phyloP scores from a whole-genome alignment of 1,140 invertebrate species.

The Drosophila burlai region DNA sequence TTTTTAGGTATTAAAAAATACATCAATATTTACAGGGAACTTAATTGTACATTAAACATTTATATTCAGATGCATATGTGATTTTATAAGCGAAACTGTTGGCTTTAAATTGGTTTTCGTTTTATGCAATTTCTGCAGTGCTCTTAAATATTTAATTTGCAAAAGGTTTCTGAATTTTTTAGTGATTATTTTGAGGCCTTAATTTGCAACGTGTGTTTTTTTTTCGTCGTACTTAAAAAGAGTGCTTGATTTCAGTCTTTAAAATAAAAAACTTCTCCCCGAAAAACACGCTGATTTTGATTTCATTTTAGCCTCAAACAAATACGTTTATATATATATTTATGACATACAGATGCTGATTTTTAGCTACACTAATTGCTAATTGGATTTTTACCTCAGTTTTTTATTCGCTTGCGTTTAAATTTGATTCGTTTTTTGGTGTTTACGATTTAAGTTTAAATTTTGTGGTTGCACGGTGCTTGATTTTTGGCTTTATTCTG shows the following conservation, averaged over 20 bases:
- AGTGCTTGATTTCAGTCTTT: conserved; percentile 63
- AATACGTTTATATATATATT: conserved; percentile 20
- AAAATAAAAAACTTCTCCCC: conserved; percentile 59
- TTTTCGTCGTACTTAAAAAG: conserved; percentile 16
- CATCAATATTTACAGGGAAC: conserved; percentile 70
- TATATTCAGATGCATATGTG: conserved; percentile 52
- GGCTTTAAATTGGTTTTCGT: conserved; percentile 35
- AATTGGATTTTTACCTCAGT: conserved; percentile 54
- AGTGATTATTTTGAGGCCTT: conserved; percentile 9
- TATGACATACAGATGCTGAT: conserved; percentile 47
- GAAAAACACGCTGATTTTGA: conserved; percentile 30
- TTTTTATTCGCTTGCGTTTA: conserved; percentile 57
- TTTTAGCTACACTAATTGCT: conserved; percentile 68
- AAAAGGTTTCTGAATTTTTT: conserved; percentile 21
- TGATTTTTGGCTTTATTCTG: conserved; percentile 68
- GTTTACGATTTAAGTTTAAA: conserved; percentile 31
- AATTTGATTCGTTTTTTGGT: conserved; percentile 66
- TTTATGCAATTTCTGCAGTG: conserved; percentile 15
- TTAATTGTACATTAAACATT: conserved; percentile 48
- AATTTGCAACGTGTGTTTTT: conserved; percentile 6
- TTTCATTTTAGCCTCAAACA: conserved; percentile 41
- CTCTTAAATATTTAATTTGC: conserved; percentile 25
- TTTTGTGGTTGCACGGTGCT: conserved; percentile 62
- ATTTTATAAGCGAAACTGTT: conserved; percentile 54
- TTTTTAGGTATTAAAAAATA: conserved; percentile 49